Percentiles rank a stretch among this genome's conserved stretches.
Conservation (phyloP, 2,888 invertebrate genomes). For the Campoletis raptor region DNA sequence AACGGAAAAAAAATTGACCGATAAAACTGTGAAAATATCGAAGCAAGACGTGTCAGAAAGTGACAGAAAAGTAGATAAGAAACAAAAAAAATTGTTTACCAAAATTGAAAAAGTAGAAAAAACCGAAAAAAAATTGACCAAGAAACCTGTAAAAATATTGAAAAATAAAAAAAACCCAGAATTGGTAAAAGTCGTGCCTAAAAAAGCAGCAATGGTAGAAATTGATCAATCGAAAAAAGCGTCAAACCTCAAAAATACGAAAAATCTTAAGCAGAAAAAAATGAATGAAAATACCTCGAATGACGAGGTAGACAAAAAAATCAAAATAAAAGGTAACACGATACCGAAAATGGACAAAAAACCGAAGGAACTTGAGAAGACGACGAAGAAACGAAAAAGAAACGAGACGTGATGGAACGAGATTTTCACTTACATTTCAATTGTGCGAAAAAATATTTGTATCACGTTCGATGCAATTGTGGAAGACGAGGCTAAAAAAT, state of each 20-base stretch:
- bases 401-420: background rate
- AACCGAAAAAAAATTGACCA: constrained; percentile 22
- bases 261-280: background rate
- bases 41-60: background rate
- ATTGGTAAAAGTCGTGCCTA: background rate
- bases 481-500: background rate
- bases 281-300: background rate
- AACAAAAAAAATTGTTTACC: constrained; percentile 2
- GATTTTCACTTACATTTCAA: background rate
- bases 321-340: background rate
- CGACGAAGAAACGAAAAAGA: constrained; percentile 20
- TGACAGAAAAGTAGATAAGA: background rate
- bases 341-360: background rate
- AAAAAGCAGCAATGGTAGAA: background rate
- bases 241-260: background rate
- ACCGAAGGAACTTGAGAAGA: constrained; percentile 1
- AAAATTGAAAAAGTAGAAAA: constrained; percentile 15
- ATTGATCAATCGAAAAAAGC: background rate
- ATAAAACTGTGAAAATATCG: constrained; percentile 4
- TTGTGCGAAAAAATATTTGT: background rate
- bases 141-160: constrained; percentile 10
- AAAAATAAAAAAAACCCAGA: background rate
- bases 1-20: constrained; percentile 14
- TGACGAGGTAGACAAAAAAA: background rate
- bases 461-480: background rate